Evolutionary conservation across 2,888 invertebrate genomes (phyloP), one percentile per base, ranked within the genome.

Genomic region (Horisme vitalbata): DNA sequence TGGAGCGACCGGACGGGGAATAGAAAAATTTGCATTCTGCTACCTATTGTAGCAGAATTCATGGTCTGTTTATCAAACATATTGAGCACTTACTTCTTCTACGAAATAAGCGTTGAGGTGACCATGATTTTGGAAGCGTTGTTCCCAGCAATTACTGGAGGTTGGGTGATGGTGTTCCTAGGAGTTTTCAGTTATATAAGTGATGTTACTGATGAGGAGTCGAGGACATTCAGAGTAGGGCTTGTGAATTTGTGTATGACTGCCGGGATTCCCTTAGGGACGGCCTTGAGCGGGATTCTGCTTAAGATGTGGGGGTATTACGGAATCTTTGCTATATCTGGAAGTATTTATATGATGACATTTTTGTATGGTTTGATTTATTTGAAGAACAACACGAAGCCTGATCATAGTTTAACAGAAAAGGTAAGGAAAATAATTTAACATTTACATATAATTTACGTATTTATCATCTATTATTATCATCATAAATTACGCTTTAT

Each of bases 131-230:
- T 87, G 0, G 92, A 92, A 66, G 86, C 83, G 0, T 55, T 92
- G n/a, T 90, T 91, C 21, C 87, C 90, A 1, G 90, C 91, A 0
- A 34, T 92, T 0, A 85, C 90, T 0, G 92, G 92, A 3, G 91
- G 91, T 2, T 90, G 90, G 87, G 90, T 91, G 1, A 81, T 90
- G 62, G 82, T 91, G 44, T 90, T 84, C 34, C 75, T 92, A 48
- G 91, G 91, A n/a, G 85, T 92, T 37, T 91, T 92, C 71, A 92
- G 92, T 57, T 93, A 93, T 59, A 87, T 93, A 3, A 90, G 92
- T 62, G 92, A 92, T 33, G 86, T 92, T 4, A 91, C 92, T 0
- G 81, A 79, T 45, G 79, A 85, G 12, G 79, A 91, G 52, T 80
- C 80, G 0, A 87, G 93, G 49, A 93, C 93, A 0, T 82, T 91